phyloP scores from a whole-genome alignment of 1,140 invertebrate genomes.

The Scylla paramamosain region DNA sequence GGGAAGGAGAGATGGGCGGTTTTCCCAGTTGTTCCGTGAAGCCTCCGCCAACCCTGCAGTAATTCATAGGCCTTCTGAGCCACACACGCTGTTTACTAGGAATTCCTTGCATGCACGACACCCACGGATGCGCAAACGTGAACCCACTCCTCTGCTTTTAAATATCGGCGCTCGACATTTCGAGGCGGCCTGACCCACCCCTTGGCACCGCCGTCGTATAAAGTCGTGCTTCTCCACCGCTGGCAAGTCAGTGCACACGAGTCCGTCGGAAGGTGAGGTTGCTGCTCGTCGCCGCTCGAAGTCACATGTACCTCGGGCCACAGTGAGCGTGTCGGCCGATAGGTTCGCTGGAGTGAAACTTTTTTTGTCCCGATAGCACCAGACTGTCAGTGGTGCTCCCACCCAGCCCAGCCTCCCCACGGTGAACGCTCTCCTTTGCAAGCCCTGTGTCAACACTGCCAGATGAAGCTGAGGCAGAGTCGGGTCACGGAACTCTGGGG shows the following conservation, averaged over 20 bases:
- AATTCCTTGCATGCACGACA: constrained; percentile 24
- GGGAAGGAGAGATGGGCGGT: background rate
- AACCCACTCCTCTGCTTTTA: background rate
- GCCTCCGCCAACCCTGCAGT: background rate
- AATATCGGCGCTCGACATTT: background rate
- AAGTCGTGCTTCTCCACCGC: background rate
- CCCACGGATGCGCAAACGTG: constrained; percentile 16
- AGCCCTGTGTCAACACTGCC: background rate
- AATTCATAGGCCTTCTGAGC: background rate
- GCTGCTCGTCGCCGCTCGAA: background rate
- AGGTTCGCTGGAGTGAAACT: constrained; percentile 6
- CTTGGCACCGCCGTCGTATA: background rate
- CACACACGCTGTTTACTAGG: constrained; percentile 27
- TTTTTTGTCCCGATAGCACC: background rate
- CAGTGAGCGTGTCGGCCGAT: background rate
- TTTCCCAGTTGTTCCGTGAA: constrained; percentile 26
- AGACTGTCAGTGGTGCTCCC: background rate
- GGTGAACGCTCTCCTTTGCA: background rate
- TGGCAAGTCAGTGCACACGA: constrained; percentile 44
- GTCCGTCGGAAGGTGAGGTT: background rate
- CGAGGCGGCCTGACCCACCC: background rate
- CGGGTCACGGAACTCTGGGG: background rate
- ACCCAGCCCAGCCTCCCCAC: background rate
- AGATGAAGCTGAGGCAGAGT: background rate
- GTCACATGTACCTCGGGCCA: constrained; percentile 40